Percentiles rank a stretch among this genome's conserved stretches.
Evolutionary conservation across 2,888 invertebrate genomes (phyloP).

Genomic region (Geotrupes spiniger): DNA sequence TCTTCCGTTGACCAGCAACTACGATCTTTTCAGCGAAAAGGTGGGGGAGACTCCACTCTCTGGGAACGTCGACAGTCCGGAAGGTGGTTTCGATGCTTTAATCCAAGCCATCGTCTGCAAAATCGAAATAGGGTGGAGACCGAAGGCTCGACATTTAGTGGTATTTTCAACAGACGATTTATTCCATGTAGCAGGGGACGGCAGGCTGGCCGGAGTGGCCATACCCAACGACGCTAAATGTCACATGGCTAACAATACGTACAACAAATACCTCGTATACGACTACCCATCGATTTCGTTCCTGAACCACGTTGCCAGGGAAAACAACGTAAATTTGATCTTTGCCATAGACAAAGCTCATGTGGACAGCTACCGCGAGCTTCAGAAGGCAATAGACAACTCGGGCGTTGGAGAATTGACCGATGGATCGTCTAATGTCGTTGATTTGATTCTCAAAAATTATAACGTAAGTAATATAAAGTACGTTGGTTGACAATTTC

Average conservation of each 20-base stretch:
- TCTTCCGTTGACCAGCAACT: slow-evolving; percentile 61
- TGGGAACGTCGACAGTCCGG: slow-evolving; percentile 56
- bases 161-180: slow-evolving; percentile 75
- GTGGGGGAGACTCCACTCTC: slow-evolving; percentile 51
- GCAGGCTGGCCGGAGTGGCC: slow-evolving; percentile 65
- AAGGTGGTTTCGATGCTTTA: slow-evolving; percentile 85
- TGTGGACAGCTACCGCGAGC: slow-evolving; percentile 31
- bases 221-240: slow-evolving; percentile 72
- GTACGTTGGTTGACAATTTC: too few relatives aligned
- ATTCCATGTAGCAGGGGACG: slow-evolving; percentile 79
- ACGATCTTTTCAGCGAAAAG: slow-evolving; percentile 47
- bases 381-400: slow-evolving; percentile 63
- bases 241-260: slow-evolving; percentile 57
- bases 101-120: slow-evolving; percentile 79
- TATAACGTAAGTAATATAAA: slow-evolving; percentile 60
- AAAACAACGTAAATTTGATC: slow-evolving; percentile 73
- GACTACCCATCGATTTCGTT: slow-evolving; percentile 80
- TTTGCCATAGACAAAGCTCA: slow-evolving; percentile 61
- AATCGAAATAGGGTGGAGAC: slow-evolving; percentile 74
- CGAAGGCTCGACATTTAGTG: slow-evolving; percentile 66
- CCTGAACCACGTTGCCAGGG: slow-evolving; percentile 60
- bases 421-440: slow-evolving; percentile 63
- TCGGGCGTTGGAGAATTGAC: slow-evolving; percentile 64
- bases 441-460: slow-evolving; percentile 64
- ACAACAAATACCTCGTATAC: slow-evolving; percentile 57